Evolutionary conservation across 2,888 invertebrate genomes (phyloP).

Genomic region (Philereme vetulata): DNA sequence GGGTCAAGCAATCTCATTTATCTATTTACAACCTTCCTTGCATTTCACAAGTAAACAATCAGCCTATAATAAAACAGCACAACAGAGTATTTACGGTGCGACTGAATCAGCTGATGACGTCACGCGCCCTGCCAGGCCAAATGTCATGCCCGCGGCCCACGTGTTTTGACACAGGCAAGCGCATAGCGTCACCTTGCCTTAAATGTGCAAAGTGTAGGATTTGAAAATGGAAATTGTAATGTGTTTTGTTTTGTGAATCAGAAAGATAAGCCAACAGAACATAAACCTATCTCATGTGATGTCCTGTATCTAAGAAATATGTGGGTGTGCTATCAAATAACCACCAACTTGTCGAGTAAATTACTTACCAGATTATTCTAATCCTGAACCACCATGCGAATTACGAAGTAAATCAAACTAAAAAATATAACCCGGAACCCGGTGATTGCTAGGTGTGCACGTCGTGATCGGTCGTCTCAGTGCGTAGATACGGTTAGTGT

Average conservation of each 20-base stretch:
- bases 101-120: slow-evolving; percentile 66
- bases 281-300: no score
- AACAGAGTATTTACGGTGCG: slow-evolving; percentile 33
- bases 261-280: no score
- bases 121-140: slow-evolving; percentile 68
- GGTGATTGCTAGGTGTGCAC: no score
- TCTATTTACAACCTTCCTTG: slow-evolving; percentile 16
- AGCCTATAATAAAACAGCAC: slow-evolving; percentile 18
- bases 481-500: no score
- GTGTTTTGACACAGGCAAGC: slow-evolving; percentile 47
- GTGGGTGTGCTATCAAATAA: no score
- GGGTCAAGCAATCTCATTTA: slow-evolving; percentile 12
- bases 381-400: no score
- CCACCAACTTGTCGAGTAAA: no score
- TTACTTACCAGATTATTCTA: no score
- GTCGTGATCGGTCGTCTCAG: no score
- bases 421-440: no score
- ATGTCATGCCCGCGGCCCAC: slow-evolving; percentile 74
- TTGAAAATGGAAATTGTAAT: slow-evolving; percentile 53
- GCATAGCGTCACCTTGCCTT: slow-evolving; percentile 45
- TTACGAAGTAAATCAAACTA: no score
- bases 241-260: slow-evolving; percentile 7
- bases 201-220: slow-evolving; percentile 59
- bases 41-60: slow-evolving; percentile 17
- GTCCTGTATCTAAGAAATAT: no score